Evolutionary conservation across 1,140 invertebrate species (phyloP), one percentile per base, ranked within the genome.

Genomic region (Cheumatopsyche charites): DNA sequence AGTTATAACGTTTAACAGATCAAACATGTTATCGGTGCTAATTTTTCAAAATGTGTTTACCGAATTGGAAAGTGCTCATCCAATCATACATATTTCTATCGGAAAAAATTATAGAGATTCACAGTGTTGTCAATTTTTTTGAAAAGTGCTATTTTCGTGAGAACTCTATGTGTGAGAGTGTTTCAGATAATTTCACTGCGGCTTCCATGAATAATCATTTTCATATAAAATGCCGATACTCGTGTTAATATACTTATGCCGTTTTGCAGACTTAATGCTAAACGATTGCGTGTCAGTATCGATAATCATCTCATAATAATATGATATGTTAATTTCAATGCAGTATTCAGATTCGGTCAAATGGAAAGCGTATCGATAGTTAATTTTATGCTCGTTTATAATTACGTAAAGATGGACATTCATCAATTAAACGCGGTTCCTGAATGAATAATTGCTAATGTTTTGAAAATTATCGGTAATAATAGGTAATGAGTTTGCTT

Each of bases 321-420:
- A 52, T 9, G 19, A 52, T 19, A 52, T 17, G 19, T 15, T 52
- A 13, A 47, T 52, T 17, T 9, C 19, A 52, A 52, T 52, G 19
- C 9, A 58, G 19, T 58, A 12, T 47, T 58, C 13, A 58, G 29
- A 55, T 58, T 25, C 23, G 25, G 7, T 58, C 55, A 23, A 58
- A 58, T 21, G 19, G 55, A 58, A 58, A 58, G 55, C 55, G 23
- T 58, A 58, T 58, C 55, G 17, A 3, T 4, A 47, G 4, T 12
- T 55, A 3, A 23, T 47, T 13, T 19, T 21, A 36, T 9, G 17
- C 55, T 25, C 25, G 17, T 23, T 47, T 47, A 6, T 47, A 3
- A 36, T 36, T 36, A 36, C 9, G 29, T 36, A 36, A 36, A 36
- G 9, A 36, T 4, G 3, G 2, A 58, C 11, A 58, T 25, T 25